Percentiles rank a stretch among this genome's conserved stretches.
These are phyloP conservation scores for Tuberolachnus salignus DNA, from an alignment of 2,888 invertebrate species.

Conservation along the genomic window DNA sequence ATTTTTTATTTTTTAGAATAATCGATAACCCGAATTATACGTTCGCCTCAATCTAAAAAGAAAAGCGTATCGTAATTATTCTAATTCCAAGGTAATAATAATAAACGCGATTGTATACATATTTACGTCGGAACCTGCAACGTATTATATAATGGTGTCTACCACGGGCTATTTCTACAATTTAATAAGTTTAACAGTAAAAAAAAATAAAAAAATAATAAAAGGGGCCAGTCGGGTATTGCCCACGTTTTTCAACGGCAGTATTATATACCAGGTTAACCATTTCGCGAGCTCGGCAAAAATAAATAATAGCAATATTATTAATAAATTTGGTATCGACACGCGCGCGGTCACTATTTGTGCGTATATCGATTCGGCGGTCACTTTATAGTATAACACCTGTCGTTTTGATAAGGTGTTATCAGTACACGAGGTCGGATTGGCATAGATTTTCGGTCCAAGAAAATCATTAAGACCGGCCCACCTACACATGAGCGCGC, in stretches of 20 bases:
- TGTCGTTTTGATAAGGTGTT: not conserved
- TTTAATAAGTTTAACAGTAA: not conserved
- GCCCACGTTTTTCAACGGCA: constrained; percentile 1
- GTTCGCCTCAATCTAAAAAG: not conserved
- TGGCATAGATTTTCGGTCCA: too few species aligned
- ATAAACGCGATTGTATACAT: constrained; percentile 10
- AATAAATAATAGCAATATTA: not conserved
- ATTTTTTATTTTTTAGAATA: not conserved
- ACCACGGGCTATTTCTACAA: not conserved
- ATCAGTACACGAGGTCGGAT: too few species aligned
- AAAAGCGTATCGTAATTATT: constrained; percentile 13
- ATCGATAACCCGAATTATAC: not conserved
- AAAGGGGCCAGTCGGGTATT: not conserved
- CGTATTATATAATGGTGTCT: not conserved
- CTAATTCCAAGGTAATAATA: constrained; percentile 12
- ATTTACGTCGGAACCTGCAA: not conserved
- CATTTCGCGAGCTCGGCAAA: constrained; percentile 12
- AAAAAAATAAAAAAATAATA: too few species aligned
- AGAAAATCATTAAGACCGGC: too few species aligned
- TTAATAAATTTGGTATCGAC: not conserved
- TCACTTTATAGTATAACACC: not conserved
- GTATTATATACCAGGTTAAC: too few species aligned
- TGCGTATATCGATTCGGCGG: not conserved
- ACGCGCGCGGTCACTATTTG: too few species aligned
- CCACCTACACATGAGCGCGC: too few species aligned